Evolutionary conservation across 2,797 vertebrate species (phyloP), one percentile per base, ranked within the genome.

Genomic region (Urophycis tenuis): DNA sequence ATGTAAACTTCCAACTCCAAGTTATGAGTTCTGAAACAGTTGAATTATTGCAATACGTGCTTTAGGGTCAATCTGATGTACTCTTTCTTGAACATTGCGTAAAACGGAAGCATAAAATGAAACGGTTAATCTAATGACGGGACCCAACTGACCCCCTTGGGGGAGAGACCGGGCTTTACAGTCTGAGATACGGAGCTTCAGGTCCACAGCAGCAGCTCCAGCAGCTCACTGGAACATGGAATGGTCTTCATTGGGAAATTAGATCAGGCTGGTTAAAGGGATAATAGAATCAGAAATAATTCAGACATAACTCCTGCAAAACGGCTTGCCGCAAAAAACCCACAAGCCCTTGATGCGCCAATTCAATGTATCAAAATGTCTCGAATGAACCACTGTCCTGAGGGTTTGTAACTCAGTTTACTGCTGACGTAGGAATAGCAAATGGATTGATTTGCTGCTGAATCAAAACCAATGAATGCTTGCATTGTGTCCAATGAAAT

Each of bases 1-100:
- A 79, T 75, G 78, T 80, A 73, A 77, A 83, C 35, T 30, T 25
- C 41, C 41, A 67, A 12, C 60, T 12, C 29, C n/a, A 60, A 25
- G 53, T 60, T 60, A 25, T 60, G 53, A 25, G 60, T 14, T 29
- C n/a, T 11, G 60, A 67, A 67, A 67, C n/a, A 29, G 25, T 67
- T 12, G 10, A 29, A 29, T n/a, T 29, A 60, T 25, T 60, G 15
- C 29, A 67, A 25, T 67, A 67, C 11, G 53, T n/a, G 53, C 60
- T 67, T 25, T 29, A 29, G 60, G 9, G 25, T 67, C n/a, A 29
- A 25, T 67, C 29, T 4, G 60, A 67, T 67, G 25, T 12, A 11
- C 60, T 12, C 25, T 29, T 29, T 12, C 60, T 67, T 29, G 60
- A 67, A 67, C 25, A 14, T 67, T 67, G n/a, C 25, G n/a, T 67